Evolutionary conservation across 2,113 vertebrate species (phyloP).

Genomic region (Apodemus speciosus): DNA sequence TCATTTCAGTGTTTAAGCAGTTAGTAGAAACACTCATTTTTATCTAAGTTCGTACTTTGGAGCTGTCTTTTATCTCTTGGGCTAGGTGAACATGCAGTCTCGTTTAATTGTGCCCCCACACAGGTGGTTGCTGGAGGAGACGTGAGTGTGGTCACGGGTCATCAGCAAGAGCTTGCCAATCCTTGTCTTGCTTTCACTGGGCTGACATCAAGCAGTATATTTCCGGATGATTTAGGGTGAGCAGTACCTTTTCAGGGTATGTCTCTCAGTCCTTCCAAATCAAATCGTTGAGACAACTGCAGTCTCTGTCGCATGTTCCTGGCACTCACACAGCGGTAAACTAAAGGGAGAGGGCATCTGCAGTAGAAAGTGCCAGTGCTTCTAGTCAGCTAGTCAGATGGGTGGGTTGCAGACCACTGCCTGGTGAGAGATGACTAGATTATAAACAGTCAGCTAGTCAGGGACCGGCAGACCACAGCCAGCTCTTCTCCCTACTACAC

Average conservation of each 20-base stretch:
- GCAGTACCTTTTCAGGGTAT: not conserved
- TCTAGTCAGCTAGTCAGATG: not conserved
- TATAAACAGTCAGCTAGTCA: not conserved
- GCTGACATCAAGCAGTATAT: constrained; percentile 90
- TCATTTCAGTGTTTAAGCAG: constrained; percentile 25
- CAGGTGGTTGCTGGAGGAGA: constrained; percentile 95
- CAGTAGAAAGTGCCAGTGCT: not conserved
- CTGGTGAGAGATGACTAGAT: not conserved
- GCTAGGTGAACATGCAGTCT: not conserved
- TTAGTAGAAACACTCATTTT: constrained; percentile 34
- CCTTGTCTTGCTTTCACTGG: constrained; percentile 82
- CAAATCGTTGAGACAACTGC: not conserved
- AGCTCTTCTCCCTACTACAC: not conserved
- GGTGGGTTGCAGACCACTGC: too few species aligned
- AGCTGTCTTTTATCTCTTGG: not conserved
- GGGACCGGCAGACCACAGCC: not conserved
- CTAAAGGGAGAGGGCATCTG: not conserved
- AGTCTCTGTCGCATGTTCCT: not conserved
- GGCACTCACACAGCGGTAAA: not conserved
- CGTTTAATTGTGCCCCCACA: not conserved
- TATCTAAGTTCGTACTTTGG: constrained; percentile 1
- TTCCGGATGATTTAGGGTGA: constrained; percentile 97
- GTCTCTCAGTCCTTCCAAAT: not conserved
- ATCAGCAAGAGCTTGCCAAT: constrained; percentile 86
- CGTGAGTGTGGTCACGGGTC: constrained; percentile 91